These are phyloP conservation scores for Abrostola triplasia DNA, from an alignment of 2,888 invertebrate species.

Conservation along the genomic window DNA sequence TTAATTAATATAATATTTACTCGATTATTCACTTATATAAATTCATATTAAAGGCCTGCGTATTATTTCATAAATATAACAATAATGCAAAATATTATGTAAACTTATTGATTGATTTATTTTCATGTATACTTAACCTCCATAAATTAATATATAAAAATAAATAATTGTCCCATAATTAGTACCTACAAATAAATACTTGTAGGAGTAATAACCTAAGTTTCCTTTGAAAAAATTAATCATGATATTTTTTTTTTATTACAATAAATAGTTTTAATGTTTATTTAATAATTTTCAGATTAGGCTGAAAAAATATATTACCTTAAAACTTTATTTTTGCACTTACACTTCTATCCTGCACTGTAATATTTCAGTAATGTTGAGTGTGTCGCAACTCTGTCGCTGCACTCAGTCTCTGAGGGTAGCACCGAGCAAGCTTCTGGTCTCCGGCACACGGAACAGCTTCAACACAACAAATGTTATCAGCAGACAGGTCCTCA, in stretches of 20 bases:
- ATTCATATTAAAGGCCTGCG: too few relatives aligned
- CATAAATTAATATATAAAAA: neutral
- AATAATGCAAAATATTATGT: conserved; percentile 33
- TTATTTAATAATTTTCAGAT: too few relatives aligned
- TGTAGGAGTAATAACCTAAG: too few relatives aligned
- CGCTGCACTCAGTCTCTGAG: conserved; percentile 70
- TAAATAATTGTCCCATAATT: neutral
- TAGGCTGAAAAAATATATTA: too few relatives aligned
- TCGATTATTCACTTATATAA: too few relatives aligned
- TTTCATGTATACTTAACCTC: neutral
- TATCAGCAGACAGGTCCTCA: conserved; percentile 69
- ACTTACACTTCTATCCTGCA: too few relatives aligned
- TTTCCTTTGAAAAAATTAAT: too few relatives aligned
- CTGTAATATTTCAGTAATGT: conserved; percentile 65
- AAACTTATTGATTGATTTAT: conserved; percentile 14
- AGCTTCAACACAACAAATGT: conserved; percentile 60
- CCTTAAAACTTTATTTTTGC: too few relatives aligned
- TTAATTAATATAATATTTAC: neutral
- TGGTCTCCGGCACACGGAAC: conserved; percentile 62
- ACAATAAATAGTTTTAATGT: too few relatives aligned
- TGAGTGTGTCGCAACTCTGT: conserved; percentile 74
- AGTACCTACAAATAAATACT: too few relatives aligned
- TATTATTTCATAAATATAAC: neutral
- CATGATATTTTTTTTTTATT: too few relatives aligned
- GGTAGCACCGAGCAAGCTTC: conserved; percentile 61